Base-by-base conservation (phyloP, 2,113 vertebrate species). In the Cebidichthys violaceus region DNA sequence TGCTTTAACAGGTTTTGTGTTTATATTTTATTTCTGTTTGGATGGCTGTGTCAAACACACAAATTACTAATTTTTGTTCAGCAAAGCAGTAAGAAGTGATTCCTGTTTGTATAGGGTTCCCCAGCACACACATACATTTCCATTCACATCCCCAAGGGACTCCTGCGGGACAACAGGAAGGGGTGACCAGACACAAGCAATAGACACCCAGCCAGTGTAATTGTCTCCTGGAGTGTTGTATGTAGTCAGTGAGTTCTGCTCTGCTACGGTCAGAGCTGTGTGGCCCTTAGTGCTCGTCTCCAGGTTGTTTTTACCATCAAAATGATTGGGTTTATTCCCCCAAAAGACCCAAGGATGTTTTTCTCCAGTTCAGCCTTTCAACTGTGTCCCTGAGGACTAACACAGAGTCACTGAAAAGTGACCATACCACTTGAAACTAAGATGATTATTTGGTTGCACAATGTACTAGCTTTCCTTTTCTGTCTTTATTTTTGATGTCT, bases 201-300 rank as follows among this genome's bases (percentile, higher is more conserved):
- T 77, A 83, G 87, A 90, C 87, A 85, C 74, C 85, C 82, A 83
- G 89, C 76, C 81, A 55, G 61, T 86, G 89, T 95, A 95, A 95
- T 95, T 94, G 95, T 93, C 91, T 94, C 93, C 93, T 91, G 85
- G 84, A 92, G 94, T 94, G 88, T 61, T 89, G 80, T 57, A 31
- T 89, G 89, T 10, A 84, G 89, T 74, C 88, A 79, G 79, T 75
- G 75, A 78, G 88, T 83, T 84, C 67, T 90, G 88, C 86, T 86
- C 55, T 74, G 75, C 73, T 68, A 29, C 72, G 89, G 89, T 84
- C 92, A 84, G 81, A 65, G 68, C 79, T 72, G 57, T 66, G 68
- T 83, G 68, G 86, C 89, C 90, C 86, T 90, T 80, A 74, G 78
- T 82, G 67, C 76, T 76, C 37, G 60, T 89, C 92, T 93, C 81